A percentile compares a stretch with the other conserved stretches of the same genome.
phyloP scores from a whole-genome alignment of 2,888 invertebrate genomes.

The Sesia apiformis region DNA sequence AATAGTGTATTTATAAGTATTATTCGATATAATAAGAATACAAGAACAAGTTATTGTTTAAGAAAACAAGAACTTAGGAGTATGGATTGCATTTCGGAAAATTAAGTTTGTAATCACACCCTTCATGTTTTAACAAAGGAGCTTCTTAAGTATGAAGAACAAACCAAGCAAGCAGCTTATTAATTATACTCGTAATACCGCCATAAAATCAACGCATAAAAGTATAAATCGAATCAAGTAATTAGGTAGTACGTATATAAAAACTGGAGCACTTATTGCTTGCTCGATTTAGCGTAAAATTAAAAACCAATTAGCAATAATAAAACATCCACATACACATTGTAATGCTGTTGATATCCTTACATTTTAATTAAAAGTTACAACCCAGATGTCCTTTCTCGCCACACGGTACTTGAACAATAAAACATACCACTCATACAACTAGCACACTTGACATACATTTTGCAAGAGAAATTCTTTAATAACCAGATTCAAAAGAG shows the following conservation, averaged over 20 bases:
- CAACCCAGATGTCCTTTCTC: conserved; percentile 48
- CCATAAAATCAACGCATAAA: too few relatives aligned
- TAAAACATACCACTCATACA: conserved; percentile 33
- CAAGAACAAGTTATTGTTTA: too few relatives aligned
- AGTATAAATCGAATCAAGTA: too few relatives aligned
- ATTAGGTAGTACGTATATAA: not conserved
- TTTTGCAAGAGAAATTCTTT: conserved; percentile 25
- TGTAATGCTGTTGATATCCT: conserved; percentile 42
- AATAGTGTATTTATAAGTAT: too few relatives aligned
- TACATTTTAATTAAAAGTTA: conserved; percentile 40
- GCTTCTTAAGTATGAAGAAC: too few relatives aligned
- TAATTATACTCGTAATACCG: too few relatives aligned
- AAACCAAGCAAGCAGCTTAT: too few relatives aligned
- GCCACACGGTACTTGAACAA: conserved; percentile 41
- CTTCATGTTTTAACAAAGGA: too few relatives aligned
- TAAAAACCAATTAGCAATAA: conserved; percentile 12
- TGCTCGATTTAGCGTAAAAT: conserved; percentile 1
- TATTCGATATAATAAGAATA: too few relatives aligned
- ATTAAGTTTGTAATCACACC: too few relatives aligned
- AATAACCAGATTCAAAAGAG: conserved; percentile 8
- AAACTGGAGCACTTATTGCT: not conserved
- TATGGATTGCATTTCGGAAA: too few relatives aligned
- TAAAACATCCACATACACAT: conserved; percentile 5
- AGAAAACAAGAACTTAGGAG: too few relatives aligned
- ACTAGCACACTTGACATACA: conserved; percentile 49